phyloP scores from a whole-genome alignment of 1,140 invertebrate genomes.

The Apis florea region DNA sequence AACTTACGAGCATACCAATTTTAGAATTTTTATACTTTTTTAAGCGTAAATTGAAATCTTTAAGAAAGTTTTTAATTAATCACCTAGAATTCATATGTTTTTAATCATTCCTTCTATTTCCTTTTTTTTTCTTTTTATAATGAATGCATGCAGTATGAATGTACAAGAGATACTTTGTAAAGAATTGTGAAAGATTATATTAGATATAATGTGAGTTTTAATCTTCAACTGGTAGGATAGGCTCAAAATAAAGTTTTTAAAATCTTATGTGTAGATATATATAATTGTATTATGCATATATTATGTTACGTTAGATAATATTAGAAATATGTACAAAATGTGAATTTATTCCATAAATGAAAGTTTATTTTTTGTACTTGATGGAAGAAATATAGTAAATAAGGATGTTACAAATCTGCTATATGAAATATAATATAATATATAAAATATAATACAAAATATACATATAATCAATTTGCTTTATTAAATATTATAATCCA shows the following conservation, averaged over 20 bases:
- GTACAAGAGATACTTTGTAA: too few relatives aligned
- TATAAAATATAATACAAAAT: not conserved
- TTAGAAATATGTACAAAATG: not conserved
- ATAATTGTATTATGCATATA: not conserved
- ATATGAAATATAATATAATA: not conserved
- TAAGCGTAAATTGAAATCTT: not conserved
- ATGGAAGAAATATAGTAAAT: not conserved
- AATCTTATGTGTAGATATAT: not conserved
- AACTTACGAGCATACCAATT: conserved; percentile 19
- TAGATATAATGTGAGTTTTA: not conserved
- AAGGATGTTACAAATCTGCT: not conserved
- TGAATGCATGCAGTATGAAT: not conserved
- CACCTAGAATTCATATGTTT: not conserved
- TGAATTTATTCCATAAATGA: not conserved
- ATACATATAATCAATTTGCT: not conserved
- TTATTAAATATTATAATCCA: not conserved
- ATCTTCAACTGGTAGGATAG: conserved; percentile 5
- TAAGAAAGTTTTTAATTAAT: conserved; percentile 16
- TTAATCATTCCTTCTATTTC: not conserved
- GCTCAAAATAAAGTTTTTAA: not conserved
- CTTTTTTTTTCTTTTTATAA: not conserved
- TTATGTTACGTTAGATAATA: not conserved
- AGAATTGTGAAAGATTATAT: not conserved
- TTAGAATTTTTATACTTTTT: conserved; percentile 35
- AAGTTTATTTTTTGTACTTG: not conserved